Evolutionary conservation across 2,113 vertebrate species (phyloP), one percentile per base, ranked within the genome.

Genomic region (Pseudorasbora parva): DNA sequence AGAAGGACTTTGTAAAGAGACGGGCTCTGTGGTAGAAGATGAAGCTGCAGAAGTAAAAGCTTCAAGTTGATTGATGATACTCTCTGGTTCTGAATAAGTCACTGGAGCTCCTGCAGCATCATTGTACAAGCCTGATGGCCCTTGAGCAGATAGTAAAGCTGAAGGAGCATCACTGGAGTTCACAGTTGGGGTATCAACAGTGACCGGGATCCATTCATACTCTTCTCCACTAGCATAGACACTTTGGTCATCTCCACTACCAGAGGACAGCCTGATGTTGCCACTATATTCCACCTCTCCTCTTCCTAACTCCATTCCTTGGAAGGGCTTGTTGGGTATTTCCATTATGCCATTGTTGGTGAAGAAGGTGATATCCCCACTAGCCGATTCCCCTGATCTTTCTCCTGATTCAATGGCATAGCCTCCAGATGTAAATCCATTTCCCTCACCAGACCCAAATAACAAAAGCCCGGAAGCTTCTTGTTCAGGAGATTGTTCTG

Each of bases 381-480:
- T 96, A 25, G 93, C 89, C 19, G 89, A 93, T 74, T 85, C 85
- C 86, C 91, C 90, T 15, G 94, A 92, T 85, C 86, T 57, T 8
- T 92, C 91, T 76, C 91, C 94, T 1, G 94, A 94, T 30, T 83
- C 17, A 84, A 92, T 90, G 15, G 90, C 93, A 77, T 93, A 94
- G 90, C 9, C 91, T 86, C 92, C 94, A 82, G 94, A 95, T 82
- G 88, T 85, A 88, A 91, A 84, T 71, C 94, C 93, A 72, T 94
- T 95, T n/a, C 82, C 59, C 3, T 83, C 84, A 15, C 81, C 88
- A 74, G 90, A 91, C 21, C 74, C 89, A 83, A 95, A 90, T 84
- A 95, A 91, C 85, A 94, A 86, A 64, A 91, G 0, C 23, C 94
- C 95, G 4, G 96, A 96, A 3, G 95, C 90, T 75, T 97, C 97